phyloP scores from a whole-genome alignment of 2,113 vertebrate species.

The Sorex fumeus region DNA sequence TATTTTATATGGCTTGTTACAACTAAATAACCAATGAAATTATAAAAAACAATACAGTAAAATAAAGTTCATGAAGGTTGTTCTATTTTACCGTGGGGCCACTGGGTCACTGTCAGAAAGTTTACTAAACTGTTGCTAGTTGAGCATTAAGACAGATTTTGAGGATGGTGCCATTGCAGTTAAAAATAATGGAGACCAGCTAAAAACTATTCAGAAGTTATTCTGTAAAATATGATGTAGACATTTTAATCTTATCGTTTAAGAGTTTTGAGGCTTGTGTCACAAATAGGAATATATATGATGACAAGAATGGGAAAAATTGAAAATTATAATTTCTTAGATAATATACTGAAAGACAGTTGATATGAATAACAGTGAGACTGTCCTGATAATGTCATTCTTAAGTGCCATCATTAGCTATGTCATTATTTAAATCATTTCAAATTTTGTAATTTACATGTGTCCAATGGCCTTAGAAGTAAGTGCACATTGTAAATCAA shows the following conservation, averaged over 20 bases:
- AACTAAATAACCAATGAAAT: too few species aligned
- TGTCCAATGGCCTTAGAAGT: constrained; percentile 52
- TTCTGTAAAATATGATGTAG: constrained; percentile 35
- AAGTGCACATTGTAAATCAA: constrained; percentile 74
- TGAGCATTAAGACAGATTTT: background rate
- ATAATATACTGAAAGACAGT: background rate
- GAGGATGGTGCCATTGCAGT: background rate
- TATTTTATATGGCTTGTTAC: too few species aligned
- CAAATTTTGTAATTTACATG: constrained; percentile 61
- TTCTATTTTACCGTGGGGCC: background rate
- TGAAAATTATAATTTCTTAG: constrained; percentile 49
- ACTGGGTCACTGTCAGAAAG: too few species aligned
- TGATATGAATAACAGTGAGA: constrained; percentile 5
- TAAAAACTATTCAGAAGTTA: constrained; percentile 16
- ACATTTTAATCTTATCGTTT: constrained; percentile 37
- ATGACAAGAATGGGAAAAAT: constrained; percentile 42
- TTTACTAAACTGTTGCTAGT: too few species aligned
- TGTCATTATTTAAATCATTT: constrained; percentile 73
- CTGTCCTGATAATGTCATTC: background rate
- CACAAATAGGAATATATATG: constrained; percentile 46
- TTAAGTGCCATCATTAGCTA: constrained; percentile 67
- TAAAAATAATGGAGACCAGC: background rate
- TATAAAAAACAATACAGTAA: too few species aligned
- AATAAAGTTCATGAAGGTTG: too few species aligned
- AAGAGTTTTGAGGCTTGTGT: constrained; percentile 22